Evolutionary conservation across 2,888 invertebrate species (phyloP), one percentile per base, ranked within the genome.

Genomic region (Shargacucullia verbasci): DNA sequence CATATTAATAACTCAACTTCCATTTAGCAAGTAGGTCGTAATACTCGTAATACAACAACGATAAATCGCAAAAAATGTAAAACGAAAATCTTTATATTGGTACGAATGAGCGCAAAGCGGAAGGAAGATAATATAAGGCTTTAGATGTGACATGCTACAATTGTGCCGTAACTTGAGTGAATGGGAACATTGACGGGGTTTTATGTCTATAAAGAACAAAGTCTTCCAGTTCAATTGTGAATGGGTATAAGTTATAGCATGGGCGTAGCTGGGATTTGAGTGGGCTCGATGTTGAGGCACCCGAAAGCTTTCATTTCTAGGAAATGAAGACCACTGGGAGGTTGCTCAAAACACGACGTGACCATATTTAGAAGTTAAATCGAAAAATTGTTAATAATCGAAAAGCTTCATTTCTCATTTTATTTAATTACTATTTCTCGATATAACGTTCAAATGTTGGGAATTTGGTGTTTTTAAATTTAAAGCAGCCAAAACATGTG

Each of bases 111-210:
- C 39, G 37, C 25, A 12, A 48, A 59, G 29, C 38, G 53, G 39
- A 59, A 59, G 40, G 46, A 14, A 44, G 64, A 73, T 57, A 52
- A 52, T 48, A 56, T 37, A 52, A 50, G 49, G 57, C 64, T 68
- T 65, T 55, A 65, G 54, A 48, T 59, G 59, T 73, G 56, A 69
- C 54, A 67, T 59, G 60, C 49, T 52, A 50, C 45, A 66, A 70
- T 59, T 74, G 59, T 72, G 58, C 48, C 33, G 54, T 61, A 61
- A 52, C 50, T 54, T 15, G 45, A 52, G 54, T 50, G 56, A 70
- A 70, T 66, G 61, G 35, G 64, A 69, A 63, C 57, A 47, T 63
- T 57, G 46, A 46, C 46, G 46, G 43, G 64, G 49, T 55, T 63
- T 56, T 46, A 44, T 37, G 35, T 69, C 57, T 47, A 33, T 65